Evolutionary conservation across 1,140 invertebrate species (phyloP).

Genomic region (Cardiocondyla obscurior): DNA sequence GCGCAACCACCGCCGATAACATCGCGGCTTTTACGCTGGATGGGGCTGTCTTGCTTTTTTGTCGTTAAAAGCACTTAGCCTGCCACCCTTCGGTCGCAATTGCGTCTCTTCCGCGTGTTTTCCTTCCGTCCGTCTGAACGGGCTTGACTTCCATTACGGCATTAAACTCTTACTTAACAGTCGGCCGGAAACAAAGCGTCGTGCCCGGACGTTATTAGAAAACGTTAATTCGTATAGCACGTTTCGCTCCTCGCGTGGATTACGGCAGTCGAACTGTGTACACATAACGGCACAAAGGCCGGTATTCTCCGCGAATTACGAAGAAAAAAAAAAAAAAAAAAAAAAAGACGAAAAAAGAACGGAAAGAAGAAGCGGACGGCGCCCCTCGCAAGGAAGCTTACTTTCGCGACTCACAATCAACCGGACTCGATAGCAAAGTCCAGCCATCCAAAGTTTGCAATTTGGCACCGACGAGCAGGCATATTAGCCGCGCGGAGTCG

Average conservation of each 20-base stretch:
- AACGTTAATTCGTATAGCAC: background rate
- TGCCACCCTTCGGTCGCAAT: slow-evolving; percentile 65
- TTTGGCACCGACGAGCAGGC: slow-evolving; percentile 51
- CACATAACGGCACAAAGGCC: background rate
- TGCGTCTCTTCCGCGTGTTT: slow-evolving; percentile 58
- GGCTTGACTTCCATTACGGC: background rate
- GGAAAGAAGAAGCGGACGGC: background rate
- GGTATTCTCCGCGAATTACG: background rate
- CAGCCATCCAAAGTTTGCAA: slow-evolving; percentile 46
- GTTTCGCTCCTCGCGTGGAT: background rate
- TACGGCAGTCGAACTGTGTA: background rate
- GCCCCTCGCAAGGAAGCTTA: background rate
- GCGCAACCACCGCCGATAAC: slow-evolving; percentile 68
- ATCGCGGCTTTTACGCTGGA: slow-evolving; percentile 66
- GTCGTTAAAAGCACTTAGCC: slow-evolving; percentile 69
- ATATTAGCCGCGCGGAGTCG: slow-evolving; percentile 57
- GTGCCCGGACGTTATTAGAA: background rate
- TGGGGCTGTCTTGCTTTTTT: slow-evolving; percentile 64
- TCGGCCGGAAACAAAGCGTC: slow-evolving; percentile 15
- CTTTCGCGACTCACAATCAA: slow-evolving; percentile 14
- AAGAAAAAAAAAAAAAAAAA: background rate
- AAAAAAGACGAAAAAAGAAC: background rate
- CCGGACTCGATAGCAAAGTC: slow-evolving; percentile 11
- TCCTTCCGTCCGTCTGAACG: slow-evolving; percentile 39
- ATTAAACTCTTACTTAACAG: slow-evolving; percentile 61